These are phyloP conservation scores for Furcifer pardalis DNA, from an alignment of 2,797 vertebrate genomes.

Conservation along the genomic window DNA sequence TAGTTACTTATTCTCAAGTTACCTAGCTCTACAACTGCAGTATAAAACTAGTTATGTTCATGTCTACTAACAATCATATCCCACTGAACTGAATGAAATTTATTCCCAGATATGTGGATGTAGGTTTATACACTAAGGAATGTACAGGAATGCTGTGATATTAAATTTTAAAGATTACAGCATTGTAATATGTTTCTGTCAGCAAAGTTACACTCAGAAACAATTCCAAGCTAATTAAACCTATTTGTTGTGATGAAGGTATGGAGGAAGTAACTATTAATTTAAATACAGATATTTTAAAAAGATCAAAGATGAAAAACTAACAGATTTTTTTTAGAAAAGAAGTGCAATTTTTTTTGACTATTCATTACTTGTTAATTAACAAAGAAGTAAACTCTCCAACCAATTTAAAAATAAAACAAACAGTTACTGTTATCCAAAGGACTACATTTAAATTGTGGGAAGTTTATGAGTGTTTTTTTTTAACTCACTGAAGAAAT, in stretches of 20 bases:
- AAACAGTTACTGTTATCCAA: background rate
- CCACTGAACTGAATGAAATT: background rate
- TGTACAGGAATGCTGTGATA: background rate
- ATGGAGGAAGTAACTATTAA: background rate
- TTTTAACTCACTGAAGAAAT: background rate
- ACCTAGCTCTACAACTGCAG: background rate
- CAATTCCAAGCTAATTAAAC: slow-evolving; percentile 49
- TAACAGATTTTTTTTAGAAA: background rate
- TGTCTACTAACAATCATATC: background rate
- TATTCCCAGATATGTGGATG: background rate
- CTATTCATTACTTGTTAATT: background rate
- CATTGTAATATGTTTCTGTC: slow-evolving; percentile 12
- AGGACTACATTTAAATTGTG: background rate
- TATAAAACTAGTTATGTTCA: background rate
- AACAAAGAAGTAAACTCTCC: background rate
- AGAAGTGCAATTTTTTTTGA: too few species aligned
- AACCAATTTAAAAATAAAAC: background rate
- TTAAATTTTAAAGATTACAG: background rate
- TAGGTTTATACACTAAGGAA: background rate
- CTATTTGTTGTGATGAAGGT: background rate
- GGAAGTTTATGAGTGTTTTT: too few species aligned
- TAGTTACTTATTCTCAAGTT: too few species aligned
- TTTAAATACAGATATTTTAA: slow-evolving; percentile 31
- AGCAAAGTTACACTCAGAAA: slow-evolving; percentile 38
- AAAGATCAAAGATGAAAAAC: slow-evolving; percentile 33